Evolutionary conservation across 2,113 vertebrate genomes (phyloP).

Genomic region (Chrysochloris asiatica): DNA sequence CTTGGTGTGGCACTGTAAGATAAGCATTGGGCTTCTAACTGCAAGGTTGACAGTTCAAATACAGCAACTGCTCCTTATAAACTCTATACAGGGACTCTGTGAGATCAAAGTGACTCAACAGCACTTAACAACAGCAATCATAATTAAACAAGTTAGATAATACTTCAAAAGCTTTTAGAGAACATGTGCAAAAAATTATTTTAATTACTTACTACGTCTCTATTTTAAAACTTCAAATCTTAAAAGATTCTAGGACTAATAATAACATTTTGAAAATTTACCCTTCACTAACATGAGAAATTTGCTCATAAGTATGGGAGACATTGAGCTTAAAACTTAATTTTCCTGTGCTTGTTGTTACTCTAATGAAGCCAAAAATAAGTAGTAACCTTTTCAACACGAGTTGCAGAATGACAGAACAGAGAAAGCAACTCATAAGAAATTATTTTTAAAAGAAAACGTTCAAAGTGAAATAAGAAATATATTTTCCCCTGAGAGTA

Average conservation of each 20-base stretch:
- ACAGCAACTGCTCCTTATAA: no score
- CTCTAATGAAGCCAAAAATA: slow-evolving; percentile 5
- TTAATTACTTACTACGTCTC: slow-evolving; percentile 21
- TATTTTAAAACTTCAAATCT: neutral
- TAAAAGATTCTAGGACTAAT: slow-evolving; percentile 6
- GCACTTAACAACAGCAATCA: no score
- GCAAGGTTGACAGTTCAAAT: no score
- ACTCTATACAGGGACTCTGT: no score
- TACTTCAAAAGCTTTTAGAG: slow-evolving; percentile 38
- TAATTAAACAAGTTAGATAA: slow-evolving; percentile 40
- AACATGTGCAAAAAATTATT: slow-evolving; percentile 35
- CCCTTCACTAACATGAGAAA: slow-evolving; percentile 23
- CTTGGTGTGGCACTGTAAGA: no score
- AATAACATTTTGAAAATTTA: slow-evolving; percentile 24
- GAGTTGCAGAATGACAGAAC: no score
- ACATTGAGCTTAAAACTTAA: slow-evolving; percentile 23
- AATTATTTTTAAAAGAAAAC: no score
- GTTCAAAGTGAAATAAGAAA: slow-evolving; percentile 49
- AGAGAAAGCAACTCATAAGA: no score
- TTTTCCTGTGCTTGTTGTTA: slow-evolving; percentile 15
- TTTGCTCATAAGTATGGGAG: neutral
- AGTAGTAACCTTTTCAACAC: slow-evolving; percentile 25
- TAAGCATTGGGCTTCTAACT: no score
- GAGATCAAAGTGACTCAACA: no score
- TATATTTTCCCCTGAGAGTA: neutral